Evolutionary conservation across 2,113 vertebrate species (phyloP).

Genomic region (Hydrolagus affinis): DNA sequence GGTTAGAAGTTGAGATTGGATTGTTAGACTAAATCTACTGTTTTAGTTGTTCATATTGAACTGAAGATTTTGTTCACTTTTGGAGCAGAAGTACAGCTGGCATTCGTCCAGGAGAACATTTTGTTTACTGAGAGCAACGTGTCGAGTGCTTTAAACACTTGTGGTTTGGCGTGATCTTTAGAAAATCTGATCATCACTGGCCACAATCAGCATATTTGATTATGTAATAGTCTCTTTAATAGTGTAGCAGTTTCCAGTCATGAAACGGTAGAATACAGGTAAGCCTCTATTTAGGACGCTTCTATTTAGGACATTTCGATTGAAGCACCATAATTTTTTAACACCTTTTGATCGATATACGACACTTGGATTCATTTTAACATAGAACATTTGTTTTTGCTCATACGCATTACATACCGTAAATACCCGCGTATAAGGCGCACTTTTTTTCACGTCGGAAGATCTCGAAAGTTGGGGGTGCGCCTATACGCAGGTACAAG

Average conservation of each 20-base stretch:
- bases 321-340: no score
- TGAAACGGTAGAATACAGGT: no score
- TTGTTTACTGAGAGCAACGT: conserved; percentile 35
- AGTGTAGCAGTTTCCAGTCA: not conserved
- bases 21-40: not conserved
- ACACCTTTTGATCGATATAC: no score
- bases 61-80: conserved; percentile 24
- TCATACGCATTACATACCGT: no score
- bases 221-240: conserved; percentile 24
- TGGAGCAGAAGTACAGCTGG: conserved; percentile 30
- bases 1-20: conserved; percentile 10
- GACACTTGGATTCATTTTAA: no score
- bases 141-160: conserved; percentile 30
- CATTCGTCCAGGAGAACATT: conserved; percentile 15
- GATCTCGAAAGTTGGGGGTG: no score
- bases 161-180: conserved; percentile 34
- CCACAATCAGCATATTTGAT: conserved; percentile 20
- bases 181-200: conserved; percentile 30
- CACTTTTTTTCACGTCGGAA: no score
- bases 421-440: no score
- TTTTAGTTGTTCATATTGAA: not conserved
- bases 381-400: no score
- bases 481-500: no score
- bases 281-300: no score
- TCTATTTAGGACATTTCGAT: no score